Base-by-base conservation (phyloP, 2,888 invertebrate species). In the Brachyptera putata region DNA sequence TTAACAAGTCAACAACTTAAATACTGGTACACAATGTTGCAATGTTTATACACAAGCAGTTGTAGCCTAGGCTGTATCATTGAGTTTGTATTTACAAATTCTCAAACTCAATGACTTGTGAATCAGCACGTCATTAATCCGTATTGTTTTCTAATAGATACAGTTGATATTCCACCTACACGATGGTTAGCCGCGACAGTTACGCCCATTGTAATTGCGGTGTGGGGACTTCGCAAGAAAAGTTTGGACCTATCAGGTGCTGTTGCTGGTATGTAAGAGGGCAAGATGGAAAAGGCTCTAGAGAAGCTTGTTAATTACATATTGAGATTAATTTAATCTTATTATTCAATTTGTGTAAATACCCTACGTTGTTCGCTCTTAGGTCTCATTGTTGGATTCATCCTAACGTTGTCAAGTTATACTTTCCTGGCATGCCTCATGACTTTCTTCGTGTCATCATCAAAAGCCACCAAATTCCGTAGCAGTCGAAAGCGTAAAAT, bases 391-490 rank as follows among this genome's bases (percentile, higher is more conserved):
- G 81, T 92, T 56, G 92, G 90, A 11, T 86, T 92, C 69, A 74
- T 89, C 21, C 72, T 93, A 39, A 89, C 91, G 1, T 74, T 92
- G 24, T 85, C 89, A 56, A 92, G 84, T 72, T 86, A 87, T 69
- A 84, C 87, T 61, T 93, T 92, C 71, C 74, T 89, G 48, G 80
- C 82, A 13, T 83, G 85, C 64, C 76, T 94, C 30, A 75, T 89
- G 14, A 78, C 84, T 2, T 94, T 94, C 74, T 94, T 93, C 70
- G 72, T 91, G 22, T 80, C 87, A 48, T 88, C 88, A 1, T 91
- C 92, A 0, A 85, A 84, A 70, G 91, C 87, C 0, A 93, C 94
- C 1, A 91, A 89, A 72, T 88, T 86, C 69, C 79, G 86, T 18
- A 74, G 82, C 1, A 74, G 83, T 58, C 72, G 79, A 50, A 90